These are phyloP conservation scores for Bubalus kerabau DNA, from an alignment of 2,113 vertebrate species.

Conservation along the genomic window DNA sequence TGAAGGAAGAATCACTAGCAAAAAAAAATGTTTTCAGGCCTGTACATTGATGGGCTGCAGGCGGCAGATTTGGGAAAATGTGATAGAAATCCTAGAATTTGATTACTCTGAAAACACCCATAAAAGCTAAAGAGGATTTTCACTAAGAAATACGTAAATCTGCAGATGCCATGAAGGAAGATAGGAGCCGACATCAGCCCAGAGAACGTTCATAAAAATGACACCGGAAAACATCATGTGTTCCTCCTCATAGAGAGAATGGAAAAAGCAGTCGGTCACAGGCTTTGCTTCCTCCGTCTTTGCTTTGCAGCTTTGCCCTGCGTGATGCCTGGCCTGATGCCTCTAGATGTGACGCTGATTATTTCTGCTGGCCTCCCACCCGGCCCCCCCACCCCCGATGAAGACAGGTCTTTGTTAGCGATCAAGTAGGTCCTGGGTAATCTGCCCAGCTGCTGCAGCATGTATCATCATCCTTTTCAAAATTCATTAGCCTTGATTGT, in stretches of 20 bases:
- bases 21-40: background rate
- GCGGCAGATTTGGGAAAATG: background rate
- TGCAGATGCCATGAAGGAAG: background rate
- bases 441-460: conserved; percentile 50
- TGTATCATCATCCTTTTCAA: conserved; percentile 79
- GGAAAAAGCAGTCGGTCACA: background rate
- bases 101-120: background rate
- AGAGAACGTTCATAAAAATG: background rate
- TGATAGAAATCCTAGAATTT: background rate
- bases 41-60: background rate
- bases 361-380: conserved; percentile 29
- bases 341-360: background rate
- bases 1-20: background rate
- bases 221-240: background rate
- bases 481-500: conserved; percentile 80
- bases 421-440: conserved; percentile 52
- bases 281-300: background rate
- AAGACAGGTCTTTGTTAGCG: conserved; percentile 59
- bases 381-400: background rate
- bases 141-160: background rate
- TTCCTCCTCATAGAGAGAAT: background rate
- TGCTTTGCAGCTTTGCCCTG: background rate
- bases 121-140: background rate
- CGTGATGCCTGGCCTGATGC: background rate
- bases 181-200: background rate